A percentile compares a stretch with the other conserved stretches of the same genome.
These are phyloP conservation scores for Tetranychus cinnabarinus DNA, from an alignment of 1,140 invertebrate genomes.

Conservation along the genomic window DNA sequence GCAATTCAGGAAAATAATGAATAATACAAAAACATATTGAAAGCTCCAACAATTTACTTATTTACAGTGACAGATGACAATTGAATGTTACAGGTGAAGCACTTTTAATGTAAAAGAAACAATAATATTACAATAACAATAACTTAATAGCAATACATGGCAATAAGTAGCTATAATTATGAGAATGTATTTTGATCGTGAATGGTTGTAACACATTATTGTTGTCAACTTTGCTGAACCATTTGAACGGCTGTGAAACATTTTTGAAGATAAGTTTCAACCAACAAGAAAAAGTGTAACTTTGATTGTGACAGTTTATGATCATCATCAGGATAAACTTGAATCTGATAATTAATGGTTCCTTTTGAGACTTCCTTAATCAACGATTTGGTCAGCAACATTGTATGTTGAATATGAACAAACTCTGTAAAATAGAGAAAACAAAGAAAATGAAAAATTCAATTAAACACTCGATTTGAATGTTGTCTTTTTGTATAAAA, in stretches of 20 bases:
- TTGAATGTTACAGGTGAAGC: too few relatives aligned
- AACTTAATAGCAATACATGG: too few relatives aligned
- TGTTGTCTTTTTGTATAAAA: too few relatives aligned
- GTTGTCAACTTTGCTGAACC: neutral
- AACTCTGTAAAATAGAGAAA: neutral
- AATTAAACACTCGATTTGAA: neutral
- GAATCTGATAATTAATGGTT: neutral
- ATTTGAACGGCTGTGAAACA: neutral
- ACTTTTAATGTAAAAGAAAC: too few relatives aligned
- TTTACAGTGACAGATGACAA: too few relatives aligned
- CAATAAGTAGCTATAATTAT: too few relatives aligned
- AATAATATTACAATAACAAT: too few relatives aligned
- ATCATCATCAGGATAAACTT: constrained; percentile 1
- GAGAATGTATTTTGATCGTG: too few relatives aligned
- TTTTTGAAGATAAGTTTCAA: neutral
- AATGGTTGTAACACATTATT: too few relatives aligned
- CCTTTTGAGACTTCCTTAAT: neutral
- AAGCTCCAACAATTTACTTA: too few relatives aligned
- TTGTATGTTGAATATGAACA: neutral
- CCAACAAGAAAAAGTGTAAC: neutral
- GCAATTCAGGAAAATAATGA: too few relatives aligned
- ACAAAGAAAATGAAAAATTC: neutral
- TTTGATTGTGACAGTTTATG: neutral
- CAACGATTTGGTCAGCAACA: neutral
- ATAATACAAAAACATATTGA: too few relatives aligned